These are phyloP conservation scores for Cotesia vestalis DNA, from an alignment of 1,140 invertebrate genomes.

Conservation along the genomic window DNA sequence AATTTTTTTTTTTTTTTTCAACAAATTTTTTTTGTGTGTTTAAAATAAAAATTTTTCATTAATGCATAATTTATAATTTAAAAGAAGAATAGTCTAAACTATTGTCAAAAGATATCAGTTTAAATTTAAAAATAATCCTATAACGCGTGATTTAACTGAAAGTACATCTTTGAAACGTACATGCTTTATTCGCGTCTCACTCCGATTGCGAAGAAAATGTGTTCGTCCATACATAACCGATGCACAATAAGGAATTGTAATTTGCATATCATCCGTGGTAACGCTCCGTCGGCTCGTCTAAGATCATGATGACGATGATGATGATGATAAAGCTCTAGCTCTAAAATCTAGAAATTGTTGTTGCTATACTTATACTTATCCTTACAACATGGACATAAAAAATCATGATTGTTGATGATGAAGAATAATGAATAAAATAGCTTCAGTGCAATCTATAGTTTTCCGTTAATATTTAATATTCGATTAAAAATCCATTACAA, in stretches of 20 bases:
- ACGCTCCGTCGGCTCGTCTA: conserved; percentile 36
- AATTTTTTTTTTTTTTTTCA: no score
- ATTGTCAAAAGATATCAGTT: no score
- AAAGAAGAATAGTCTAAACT: no score
- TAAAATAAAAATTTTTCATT: no score
- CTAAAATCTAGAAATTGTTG: conserved; percentile 13
- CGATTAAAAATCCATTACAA: conserved; percentile 1
- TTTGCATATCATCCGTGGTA: conserved; percentile 32
- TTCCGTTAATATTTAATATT: neutral
- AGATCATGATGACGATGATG: conserved; percentile 26
- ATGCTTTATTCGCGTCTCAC: neutral
- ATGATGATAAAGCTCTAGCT: neutral
- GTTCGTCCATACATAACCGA: neutral
- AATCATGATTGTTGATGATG: no score
- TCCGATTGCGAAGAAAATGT: conserved; percentile 20
- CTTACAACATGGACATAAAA: no score
- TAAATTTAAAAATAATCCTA: neutral
- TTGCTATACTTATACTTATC: conserved; percentile 8
- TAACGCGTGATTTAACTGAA: conserved; percentile 9
- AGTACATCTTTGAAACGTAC: neutral
- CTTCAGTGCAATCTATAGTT: neutral
- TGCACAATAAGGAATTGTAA: conserved; percentile 3
- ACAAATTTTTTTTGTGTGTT: no score
- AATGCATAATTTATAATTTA: no score
- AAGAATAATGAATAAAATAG: no score